Evolutionary conservation across 2,797 vertebrate genomes (phyloP).

Genomic region (Eremophila alpestris): DNA sequence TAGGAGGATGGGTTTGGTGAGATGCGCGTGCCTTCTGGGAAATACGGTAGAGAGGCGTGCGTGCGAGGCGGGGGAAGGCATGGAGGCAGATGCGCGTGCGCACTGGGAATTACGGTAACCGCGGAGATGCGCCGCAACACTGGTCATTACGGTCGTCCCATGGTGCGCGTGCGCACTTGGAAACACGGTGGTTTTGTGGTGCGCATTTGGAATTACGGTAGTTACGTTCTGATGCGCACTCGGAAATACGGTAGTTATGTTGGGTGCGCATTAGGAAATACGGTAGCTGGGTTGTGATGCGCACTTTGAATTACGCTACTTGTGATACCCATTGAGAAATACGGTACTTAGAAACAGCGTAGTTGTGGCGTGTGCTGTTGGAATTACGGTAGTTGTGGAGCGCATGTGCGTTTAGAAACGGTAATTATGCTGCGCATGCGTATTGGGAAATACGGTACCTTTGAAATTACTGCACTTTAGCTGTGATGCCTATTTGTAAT

Average conservation of each 20-base stretch:
- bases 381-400: background rate
- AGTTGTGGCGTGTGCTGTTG: fast-evolving
- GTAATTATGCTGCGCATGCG: fast-evolving
- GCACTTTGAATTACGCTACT: fast-evolving
- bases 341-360: fast-evolving
- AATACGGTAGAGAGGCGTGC: background rate
- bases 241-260: background rate
- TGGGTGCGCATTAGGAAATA: background rate
- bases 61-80: fast-evolving
- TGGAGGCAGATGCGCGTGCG: fast-evolving
- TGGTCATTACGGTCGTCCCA: fast-evolving
- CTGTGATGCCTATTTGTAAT: fast-evolving
- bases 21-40: background rate
- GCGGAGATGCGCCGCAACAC: fast-evolving
- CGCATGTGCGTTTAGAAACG: fast-evolving
- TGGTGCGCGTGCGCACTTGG: fast-evolving
- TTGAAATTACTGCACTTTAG: background rate
- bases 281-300: no score
- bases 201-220: background rate
- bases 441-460: fast-evolving
- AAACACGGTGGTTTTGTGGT: fast-evolving
- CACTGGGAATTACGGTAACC: background rate
- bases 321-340: fast-evolving
- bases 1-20: fast-evolving
- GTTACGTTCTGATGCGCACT: fast-evolving